Percentiles rank a stretch among this genome's conserved stretches.
Conservation (phyloP, 23 tunicate genomes). For the Styela plicata region DNA sequence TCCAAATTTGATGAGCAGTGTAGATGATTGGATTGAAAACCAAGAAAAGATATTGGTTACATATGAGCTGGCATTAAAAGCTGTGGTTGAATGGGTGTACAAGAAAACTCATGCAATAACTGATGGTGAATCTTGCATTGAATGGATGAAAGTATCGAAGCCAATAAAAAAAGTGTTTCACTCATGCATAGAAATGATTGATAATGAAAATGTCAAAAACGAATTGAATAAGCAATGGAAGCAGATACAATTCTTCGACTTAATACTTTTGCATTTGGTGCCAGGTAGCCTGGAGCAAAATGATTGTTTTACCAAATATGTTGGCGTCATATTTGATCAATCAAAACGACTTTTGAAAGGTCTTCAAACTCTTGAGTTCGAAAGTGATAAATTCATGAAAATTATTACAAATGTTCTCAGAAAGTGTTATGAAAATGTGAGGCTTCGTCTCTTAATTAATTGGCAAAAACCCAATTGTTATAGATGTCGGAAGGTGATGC, state of each 20-base stretch:
- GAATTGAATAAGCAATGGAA: too few species aligned
- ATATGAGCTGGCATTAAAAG: conserved; percentile 23
- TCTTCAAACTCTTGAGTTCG: conserved; percentile 1
- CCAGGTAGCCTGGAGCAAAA: conserved; percentile 21
- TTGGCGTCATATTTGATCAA: conserved; percentile 31
- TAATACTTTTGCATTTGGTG: conserved; percentile 47
- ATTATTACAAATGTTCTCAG: conserved; percentile 37
- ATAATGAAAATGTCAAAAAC: too few species aligned
- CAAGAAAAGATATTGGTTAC: conserved; percentile 2
- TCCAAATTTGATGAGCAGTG: background rate
- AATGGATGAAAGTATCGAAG: conserved; percentile 24
- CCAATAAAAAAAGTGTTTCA: conserved; percentile 19
- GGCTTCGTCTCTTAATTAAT: conserved; percentile 22
- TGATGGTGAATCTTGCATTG: conserved; percentile 24
- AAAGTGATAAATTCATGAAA: conserved; percentile 30
- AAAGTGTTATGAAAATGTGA: conserved; percentile 27
- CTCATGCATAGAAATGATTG: too few species aligned
- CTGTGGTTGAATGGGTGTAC: conserved; percentile 11
- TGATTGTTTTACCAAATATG: conserved; percentile 18
- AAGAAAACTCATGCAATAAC: conserved; percentile 8
- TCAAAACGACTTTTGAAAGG: conserved; percentile 47
- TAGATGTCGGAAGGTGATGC: conserved; percentile 17
- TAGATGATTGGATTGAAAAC: conserved; percentile 15
- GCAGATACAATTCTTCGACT: too few species aligned
- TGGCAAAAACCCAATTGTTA: conserved; percentile 49